Percentiles rank a stretch among this genome's conserved stretches.
Conservation (phyloP, 2,797 vertebrate species). For the Esox masquinongy region DNA sequence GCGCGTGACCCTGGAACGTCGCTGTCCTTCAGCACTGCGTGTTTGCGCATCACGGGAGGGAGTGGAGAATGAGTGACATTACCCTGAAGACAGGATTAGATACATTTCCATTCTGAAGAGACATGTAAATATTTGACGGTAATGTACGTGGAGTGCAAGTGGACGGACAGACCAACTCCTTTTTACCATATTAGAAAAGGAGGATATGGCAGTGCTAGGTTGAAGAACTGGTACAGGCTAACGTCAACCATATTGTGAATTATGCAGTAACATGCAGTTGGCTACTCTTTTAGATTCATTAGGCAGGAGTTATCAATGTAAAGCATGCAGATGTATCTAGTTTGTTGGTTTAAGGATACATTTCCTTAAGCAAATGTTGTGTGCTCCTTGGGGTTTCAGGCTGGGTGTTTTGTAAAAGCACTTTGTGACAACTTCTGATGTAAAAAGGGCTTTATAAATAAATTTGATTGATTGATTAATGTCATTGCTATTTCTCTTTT, state of each 20-base stretch:
- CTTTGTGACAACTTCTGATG: too few relatives aligned
- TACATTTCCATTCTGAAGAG: constrained; percentile 65
- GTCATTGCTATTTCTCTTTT: constrained; percentile 21
- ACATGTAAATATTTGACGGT: constrained; percentile 66
- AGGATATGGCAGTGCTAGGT: neutral
- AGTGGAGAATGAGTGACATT: constrained; percentile 62
- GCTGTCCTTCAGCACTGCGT: constrained; percentile 73
- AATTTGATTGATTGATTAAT: too few relatives aligned
- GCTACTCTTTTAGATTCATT: neutral
- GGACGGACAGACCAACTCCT: constrained; percentile 21
- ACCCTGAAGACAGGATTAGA: constrained; percentile 70
- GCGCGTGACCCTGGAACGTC: constrained; percentile 26
- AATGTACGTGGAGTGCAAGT: constrained; percentile 54
- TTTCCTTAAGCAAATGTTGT: neutral
- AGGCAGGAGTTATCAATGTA: neutral
- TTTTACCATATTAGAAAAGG: neutral
- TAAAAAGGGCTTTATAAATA: too few relatives aligned
- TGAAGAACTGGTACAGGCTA: neutral
- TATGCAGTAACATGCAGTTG: neutral
- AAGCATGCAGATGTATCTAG: neutral
- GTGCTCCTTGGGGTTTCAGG: too few relatives aligned
- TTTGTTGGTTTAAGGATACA: neutral
- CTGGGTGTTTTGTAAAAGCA: too few relatives aligned
- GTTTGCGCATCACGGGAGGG: constrained; percentile 44
- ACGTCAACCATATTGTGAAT: neutral